Conservation (phyloP, 2,797 vertebrate species). For the Gymnothorax reevesii region DNA sequence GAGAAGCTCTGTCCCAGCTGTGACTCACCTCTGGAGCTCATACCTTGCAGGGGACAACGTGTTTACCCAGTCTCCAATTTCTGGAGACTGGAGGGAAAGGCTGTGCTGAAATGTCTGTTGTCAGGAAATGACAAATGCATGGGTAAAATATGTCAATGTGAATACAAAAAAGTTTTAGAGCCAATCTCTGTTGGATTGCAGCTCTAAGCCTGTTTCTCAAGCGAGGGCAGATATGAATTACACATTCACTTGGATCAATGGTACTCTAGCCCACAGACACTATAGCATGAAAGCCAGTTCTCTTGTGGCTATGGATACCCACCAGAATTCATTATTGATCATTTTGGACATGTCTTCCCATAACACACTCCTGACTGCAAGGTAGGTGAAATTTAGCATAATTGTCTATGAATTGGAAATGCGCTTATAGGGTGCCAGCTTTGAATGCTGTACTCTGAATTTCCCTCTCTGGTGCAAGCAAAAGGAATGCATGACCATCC, state of each 20-base stretch:
- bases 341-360: neutral
- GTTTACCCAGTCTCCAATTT: constrained; percentile 97
- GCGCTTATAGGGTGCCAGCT: neutral
- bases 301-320: neutral
- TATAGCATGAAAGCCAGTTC: neutral
- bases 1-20: constrained; percentile 92
- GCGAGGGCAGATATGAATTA: neutral
- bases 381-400: neutral
- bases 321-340: neutral
- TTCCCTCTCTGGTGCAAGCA: constrained; percentile 65
- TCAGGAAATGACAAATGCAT: neutral
- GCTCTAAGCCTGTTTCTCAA: neutral
- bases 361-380: neutral
- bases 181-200: neutral
- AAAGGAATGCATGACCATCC: constrained; percentile 96
- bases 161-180: neutral
- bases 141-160: neutral
- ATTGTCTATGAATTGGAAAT: neutral
- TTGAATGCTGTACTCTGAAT: neutral
- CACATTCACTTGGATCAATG: neutral
- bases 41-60: constrained; percentile 92
- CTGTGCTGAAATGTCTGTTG: constrained; percentile 71
- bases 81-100: constrained; percentile 89
- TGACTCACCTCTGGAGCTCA: constrained; percentile 79
- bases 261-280: neutral